Percentiles rank a stretch among this genome's conserved stretches.
These are phyloP conservation scores for Chitala chitala DNA, from an alignment of 2,113 vertebrate genomes.

Conservation along the genomic window DNA sequence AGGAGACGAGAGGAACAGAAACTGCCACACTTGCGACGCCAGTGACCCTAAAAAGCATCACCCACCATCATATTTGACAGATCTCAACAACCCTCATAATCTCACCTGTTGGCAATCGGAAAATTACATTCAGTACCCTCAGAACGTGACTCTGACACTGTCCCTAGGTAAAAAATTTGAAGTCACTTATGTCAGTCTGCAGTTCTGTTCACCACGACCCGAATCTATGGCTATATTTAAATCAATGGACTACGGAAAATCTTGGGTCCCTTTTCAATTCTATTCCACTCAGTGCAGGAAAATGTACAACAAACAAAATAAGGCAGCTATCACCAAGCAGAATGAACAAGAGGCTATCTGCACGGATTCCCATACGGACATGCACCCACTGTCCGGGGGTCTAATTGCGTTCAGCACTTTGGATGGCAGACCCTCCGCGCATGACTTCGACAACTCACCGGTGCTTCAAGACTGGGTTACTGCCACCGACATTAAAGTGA, in stretches of 20 bases:
- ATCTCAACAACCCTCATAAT: conserved; percentile 99
- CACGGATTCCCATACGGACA: conserved; percentile 96
- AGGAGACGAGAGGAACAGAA: conserved; percentile 78
- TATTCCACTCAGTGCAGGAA: conserved; percentile 97
- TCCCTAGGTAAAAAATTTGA: conserved; percentile 97
- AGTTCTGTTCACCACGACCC: conserved; percentile 95
- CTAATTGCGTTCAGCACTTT: conserved; percentile 98
- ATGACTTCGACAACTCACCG: conserved; percentile 98
- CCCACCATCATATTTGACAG: conserved; percentile 87
- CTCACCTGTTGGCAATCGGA: conserved; percentile 98
- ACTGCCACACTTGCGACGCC: conserved; percentile 91
- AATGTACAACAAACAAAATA: conserved; percentile 87
- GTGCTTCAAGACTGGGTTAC: conserved; percentile 99
- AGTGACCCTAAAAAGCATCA: conserved; percentile 84
- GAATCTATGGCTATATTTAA: conserved; percentile 98
- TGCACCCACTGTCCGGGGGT: conserved; percentile 88
- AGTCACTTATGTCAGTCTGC: conserved; percentile 96
- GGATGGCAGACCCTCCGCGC: conserved; percentile 92
- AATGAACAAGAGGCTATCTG: conserved; percentile 98
- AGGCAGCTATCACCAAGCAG: conserved; percentile 90
- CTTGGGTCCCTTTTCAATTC: conserved; percentile 95
- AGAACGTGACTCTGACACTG: conserved; percentile 89
- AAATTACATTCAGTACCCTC: conserved; percentile 84
- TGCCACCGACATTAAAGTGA: conserved; percentile 93
- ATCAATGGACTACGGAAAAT: conserved; percentile 97